Conservation (phyloP, 2,888 invertebrate genomes). For the Pandemis cinnamomeana region DNA sequence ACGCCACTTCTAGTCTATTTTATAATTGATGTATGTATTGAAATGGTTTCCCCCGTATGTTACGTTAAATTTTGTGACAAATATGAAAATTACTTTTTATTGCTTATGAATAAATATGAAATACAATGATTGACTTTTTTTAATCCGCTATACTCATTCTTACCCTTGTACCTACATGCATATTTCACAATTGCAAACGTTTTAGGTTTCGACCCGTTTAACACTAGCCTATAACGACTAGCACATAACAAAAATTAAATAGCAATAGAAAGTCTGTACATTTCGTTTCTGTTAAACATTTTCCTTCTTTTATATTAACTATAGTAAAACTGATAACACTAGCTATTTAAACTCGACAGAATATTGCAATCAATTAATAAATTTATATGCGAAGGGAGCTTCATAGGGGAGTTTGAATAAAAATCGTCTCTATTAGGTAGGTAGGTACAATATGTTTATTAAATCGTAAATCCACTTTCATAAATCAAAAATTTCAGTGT, state of each 20-base stretch:
- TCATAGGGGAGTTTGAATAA: constrained; percentile 38
- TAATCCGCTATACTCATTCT: background rate
- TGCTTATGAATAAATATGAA: constrained; percentile 83
- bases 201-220: no score
- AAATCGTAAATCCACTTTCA: constrained; percentile 78
- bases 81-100: constrained; percentile 80
- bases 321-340: no score
- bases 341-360: background rate
- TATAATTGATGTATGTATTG: constrained; percentile 59
- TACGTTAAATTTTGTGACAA: constrained; percentile 76
- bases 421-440: constrained; percentile 50
- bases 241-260: no score
- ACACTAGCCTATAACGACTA: no score
- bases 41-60: constrained; percentile 65
- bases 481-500: constrained; percentile 78
- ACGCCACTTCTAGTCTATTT: constrained; percentile 62
- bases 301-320: no score
- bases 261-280: no score
- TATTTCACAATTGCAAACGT: background rate
- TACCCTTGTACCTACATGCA: background rate
- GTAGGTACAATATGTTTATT: constrained; percentile 80
- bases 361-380: background rate
- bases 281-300: no score
- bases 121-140: constrained; percentile 54
- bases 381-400: background rate